Evolutionary conservation across 2,888 invertebrate genomes (phyloP), one percentile per base, ranked within the genome.

Genomic region (Arenicola marina): DNA sequence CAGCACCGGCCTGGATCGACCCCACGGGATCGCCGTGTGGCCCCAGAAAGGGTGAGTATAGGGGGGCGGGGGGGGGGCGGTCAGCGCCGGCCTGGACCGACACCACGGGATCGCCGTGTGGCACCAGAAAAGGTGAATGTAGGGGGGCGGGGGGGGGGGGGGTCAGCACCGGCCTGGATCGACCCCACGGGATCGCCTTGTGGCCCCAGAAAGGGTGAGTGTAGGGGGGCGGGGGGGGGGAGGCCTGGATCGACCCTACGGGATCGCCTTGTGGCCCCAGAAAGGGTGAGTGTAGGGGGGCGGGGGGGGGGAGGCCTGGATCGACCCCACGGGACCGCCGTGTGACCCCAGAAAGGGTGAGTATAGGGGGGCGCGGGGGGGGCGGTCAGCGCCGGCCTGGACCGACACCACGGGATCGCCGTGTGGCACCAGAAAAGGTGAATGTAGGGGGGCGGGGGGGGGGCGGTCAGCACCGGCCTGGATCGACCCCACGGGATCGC

Each of bases 121-220:
- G 67, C 79, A 78, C n/a, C 65, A 73, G 51, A 75, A 75, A 72
- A 78, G n/a, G n/a, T n/a, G n/a, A n/a, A n/a, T n/a, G n/a, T n/a
- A n/a, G n/a, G n/a, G n/a, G n/a, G n/a, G n/a, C n/a, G n/a, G n/a
- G n/a, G n/a, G n/a, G n/a, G n/a, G n/a, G n/a, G n/a, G n/a, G n/a
- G 21, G 21, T 68, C 1, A 31, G 43, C n/a, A 59, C 59, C 2
- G 63, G 61, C 2, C 69, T 79, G 31, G 75, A 77, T 29, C 69
- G 67, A 29, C 80, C 80, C 4, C 77, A 78, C 56, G 76, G 78
- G 18, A 60, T 80, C 15, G 78, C 76, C 0, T 73, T 80, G 15
- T 66, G 77, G 67, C 79, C 79, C n/a, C 65, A 73, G 51, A 75
- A 75, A 72, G 79, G n/a, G n/a, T n/a, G n/a, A n/a, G n/a, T n/a